Evolutionary conservation across 2,888 invertebrate species (phyloP).

Genomic region (Sarcophaga variegata): DNA sequence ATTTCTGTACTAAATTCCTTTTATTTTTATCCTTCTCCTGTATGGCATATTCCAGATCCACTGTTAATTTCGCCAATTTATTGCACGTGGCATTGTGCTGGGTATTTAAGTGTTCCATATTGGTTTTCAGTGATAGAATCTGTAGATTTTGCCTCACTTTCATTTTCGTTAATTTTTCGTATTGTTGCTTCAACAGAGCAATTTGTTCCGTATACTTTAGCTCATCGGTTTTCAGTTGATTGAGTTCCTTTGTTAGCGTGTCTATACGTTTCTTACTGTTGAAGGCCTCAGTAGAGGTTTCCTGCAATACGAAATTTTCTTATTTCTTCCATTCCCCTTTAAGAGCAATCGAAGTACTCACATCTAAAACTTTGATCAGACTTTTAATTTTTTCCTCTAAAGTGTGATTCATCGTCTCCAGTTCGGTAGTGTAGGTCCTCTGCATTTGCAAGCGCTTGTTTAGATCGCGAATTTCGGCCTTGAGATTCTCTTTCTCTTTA

Average conservation of each 20-base stretch:
- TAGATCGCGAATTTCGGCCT: slow-evolving; percentile 79
- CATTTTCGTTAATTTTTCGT: slow-evolving; percentile 78
- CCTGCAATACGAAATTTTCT: slow-evolving; percentile 71
- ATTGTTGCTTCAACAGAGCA: slow-evolving; percentile 74
- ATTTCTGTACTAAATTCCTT: slow-evolving; percentile 77
- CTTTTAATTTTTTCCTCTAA: slow-evolving; percentile 80
- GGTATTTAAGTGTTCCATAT: slow-evolving; percentile 78
- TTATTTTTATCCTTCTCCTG: slow-evolving; percentile 79
- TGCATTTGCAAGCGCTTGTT: slow-evolving; percentile 80
- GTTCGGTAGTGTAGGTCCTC: slow-evolving; percentile 77
- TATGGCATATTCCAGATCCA: slow-evolving; percentile 79
- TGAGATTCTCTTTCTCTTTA: slow-evolving; percentile 79
- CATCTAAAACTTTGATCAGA: slow-evolving; percentile 79
- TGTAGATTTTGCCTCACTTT: slow-evolving; percentile 81
- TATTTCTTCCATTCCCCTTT: background rate
- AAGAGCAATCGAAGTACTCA: slow-evolving; percentile 56
- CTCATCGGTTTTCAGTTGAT: slow-evolving; percentile 76
- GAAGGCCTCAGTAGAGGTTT: slow-evolving; percentile 80
- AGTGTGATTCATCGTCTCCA: slow-evolving; percentile 78
- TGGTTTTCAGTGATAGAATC: slow-evolving; percentile 79
- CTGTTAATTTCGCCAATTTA: slow-evolving; percentile 78
- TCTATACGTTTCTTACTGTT: slow-evolving; percentile 79
- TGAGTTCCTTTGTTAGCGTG: slow-evolving; percentile 75
- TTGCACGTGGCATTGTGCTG: slow-evolving; percentile 78
- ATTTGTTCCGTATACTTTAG: slow-evolving; percentile 76